A percentile compares a stretch with the other conserved stretches of the same genome.
phyloP scores from a whole-genome alignment of 1,140 invertebrate species.

The Pomacea maculata region DNA sequence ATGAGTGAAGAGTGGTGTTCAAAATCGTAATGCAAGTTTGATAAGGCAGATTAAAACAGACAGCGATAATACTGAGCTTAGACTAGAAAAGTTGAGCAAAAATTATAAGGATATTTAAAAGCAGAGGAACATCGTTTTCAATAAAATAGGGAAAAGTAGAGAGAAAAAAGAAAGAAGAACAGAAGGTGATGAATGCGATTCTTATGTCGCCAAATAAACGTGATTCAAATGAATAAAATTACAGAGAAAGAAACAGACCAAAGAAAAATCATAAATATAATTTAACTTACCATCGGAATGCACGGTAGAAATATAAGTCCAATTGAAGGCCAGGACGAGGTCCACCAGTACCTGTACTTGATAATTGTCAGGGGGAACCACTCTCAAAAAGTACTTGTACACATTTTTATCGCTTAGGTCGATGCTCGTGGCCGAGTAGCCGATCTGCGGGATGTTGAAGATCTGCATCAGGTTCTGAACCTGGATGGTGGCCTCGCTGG shows the following conservation, averaged over 20 bases:
- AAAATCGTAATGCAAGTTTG: no score
- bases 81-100: no score
- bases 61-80: no score
- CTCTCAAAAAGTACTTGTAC: slow-evolving; percentile 82
- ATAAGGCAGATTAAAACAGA: no score
- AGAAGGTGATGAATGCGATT: background rate
- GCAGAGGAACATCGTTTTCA: background rate
- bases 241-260: background rate
- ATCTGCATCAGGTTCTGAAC: slow-evolving; percentile 85
- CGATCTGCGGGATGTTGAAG: slow-evolving; percentile 83
- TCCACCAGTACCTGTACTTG: slow-evolving; percentile 82
- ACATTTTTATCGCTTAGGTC: slow-evolving; percentile 82
- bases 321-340: slow-evolving; percentile 78
- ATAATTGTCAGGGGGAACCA: slow-evolving; percentile 83
- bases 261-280: background rate
- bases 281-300: slow-evolving; percentile 77
- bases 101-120: background rate
- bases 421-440: slow-evolving; percentile 81
- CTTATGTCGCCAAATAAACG: background rate
- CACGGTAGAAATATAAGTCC: slow-evolving; percentile 86
- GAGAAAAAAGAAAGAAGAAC: background rate
- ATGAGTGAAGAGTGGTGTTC: no score
- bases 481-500: slow-evolving; percentile 73
- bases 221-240: background rate
- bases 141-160: background rate